Percentiles rank a stretch among this genome's conserved stretches.
phyloP scores from a whole-genome alignment of 1,140 invertebrate species.

The Cryptotermes secundus region DNA sequence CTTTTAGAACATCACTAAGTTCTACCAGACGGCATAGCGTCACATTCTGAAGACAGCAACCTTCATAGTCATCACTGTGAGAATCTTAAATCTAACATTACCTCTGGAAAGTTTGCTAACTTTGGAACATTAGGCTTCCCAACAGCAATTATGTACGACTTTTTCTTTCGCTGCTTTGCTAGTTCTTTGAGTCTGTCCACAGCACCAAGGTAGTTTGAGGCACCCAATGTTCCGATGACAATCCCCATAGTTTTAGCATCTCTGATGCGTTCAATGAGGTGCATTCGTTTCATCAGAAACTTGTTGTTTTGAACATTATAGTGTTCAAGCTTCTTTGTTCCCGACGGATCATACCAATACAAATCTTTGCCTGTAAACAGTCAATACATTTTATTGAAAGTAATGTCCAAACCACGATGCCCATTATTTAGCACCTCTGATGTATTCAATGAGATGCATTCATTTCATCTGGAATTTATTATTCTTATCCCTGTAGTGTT shows the following conservation, averaged over 20 bases:
- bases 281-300: slow-evolving; percentile 73
- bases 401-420: slow-evolving; percentile 88
- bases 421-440: slow-evolving; percentile 85
- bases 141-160: slow-evolving; percentile 86
- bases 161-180: slow-evolving; percentile 73
- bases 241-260: slow-evolving; percentile 86
- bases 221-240: slow-evolving; percentile 82
- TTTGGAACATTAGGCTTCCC: slow-evolving; percentile 91
- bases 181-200: slow-evolving; percentile 74
- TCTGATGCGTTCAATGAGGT: slow-evolving; percentile 83
- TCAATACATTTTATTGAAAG: too few relatives aligned
- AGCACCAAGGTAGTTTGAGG: slow-evolving; percentile 75
- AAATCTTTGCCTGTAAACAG: slow-evolving; percentile 14
- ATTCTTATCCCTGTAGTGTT: slow-evolving; percentile 28
- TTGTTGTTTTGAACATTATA: slow-evolving; percentile 39
- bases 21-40: too few relatives aligned
- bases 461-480: slow-evolving; percentile 66
- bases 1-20: too few relatives aligned
- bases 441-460: slow-evolving; percentile 80
- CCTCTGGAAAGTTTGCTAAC: slow-evolving; percentile 89
- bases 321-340: neutral
- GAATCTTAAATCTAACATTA: too few relatives aligned
- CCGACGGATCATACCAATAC: slow-evolving; percentile 23
- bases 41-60: too few relatives aligned
- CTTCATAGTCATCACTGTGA: slow-evolving; percentile 24